Conservation (phyloP, 1,140 invertebrate species). For the Nasonia longicornis region DNA sequence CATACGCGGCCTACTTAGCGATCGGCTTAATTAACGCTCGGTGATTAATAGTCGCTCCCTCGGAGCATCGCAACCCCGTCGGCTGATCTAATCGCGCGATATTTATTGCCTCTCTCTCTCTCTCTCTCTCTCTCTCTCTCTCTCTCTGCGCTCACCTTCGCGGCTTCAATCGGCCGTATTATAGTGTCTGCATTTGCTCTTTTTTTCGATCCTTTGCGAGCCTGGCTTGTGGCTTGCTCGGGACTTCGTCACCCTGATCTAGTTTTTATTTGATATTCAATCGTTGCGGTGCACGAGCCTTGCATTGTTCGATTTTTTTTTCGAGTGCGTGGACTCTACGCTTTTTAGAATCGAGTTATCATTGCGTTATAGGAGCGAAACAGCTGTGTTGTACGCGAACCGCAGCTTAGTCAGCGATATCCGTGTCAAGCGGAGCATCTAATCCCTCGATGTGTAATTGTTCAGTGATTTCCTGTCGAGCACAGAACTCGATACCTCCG, state of each 20-base stretch:
- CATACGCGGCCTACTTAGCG: conserved; percentile 61
- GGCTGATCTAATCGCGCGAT: conserved; percentile 65
- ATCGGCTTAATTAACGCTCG: conserved; percentile 62
- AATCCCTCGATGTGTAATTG: background rate
- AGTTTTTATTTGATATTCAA: background rate
- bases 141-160: conserved; percentile 52
- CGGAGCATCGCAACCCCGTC: conserved; percentile 55
- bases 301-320: no score
- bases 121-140: conserved; percentile 41
- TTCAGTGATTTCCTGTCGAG: background rate
- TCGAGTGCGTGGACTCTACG: no score
- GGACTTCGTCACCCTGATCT: background rate
- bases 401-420: background rate
- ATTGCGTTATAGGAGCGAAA: background rate
- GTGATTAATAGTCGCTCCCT: conserved; percentile 64
- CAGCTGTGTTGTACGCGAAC: background rate
- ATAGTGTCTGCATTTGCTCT: background rate
- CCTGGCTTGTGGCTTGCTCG: background rate
- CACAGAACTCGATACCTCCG: background rate
- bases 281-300: background rate
- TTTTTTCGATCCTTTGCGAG: background rate
- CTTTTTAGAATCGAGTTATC: no score
- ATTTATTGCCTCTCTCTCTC: conserved; percentile 61
- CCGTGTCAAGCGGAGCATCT: conserved; percentile 12
- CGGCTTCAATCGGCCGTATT: conserved; percentile 8